phyloP scores from a whole-genome alignment of 2,888 invertebrate genomes.

The Abscondita cerata region DNA sequence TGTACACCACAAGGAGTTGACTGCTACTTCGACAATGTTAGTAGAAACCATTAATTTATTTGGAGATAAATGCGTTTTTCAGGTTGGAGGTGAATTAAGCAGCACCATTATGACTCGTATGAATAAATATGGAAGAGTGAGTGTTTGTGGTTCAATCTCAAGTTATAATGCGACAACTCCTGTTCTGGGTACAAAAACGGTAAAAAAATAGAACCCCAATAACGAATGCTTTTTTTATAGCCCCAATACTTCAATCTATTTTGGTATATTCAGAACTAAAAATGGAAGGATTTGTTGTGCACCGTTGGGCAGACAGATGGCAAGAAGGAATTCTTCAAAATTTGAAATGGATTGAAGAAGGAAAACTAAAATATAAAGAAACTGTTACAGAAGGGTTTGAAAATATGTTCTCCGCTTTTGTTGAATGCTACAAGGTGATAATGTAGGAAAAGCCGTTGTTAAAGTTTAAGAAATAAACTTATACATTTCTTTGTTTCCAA shows the following conservation, averaged over 20 bases:
- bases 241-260: conserved; percentile 62
- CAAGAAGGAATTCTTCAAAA: conserved; percentile 69
- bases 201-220: too few species aligned
- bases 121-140: conserved; percentile 67
- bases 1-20: conserved; percentile 75
- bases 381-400: conserved; percentile 71
- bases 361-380: conserved; percentile 72
- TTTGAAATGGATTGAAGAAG: conserved; percentile 67
- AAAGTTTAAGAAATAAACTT: conserved; percentile 50
- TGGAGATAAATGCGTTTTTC: conserved; percentile 8
- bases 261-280: conserved; percentile 66
- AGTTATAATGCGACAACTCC: conserved; percentile 61
- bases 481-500: too few species aligned
- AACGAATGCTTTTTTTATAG: conserved; percentile 42
- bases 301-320: conserved; percentile 65
- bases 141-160: conserved; percentile 72
- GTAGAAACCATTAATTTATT: conserved; percentile 37
- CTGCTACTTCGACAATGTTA: conserved; percentile 80
- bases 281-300: conserved; percentile 68
- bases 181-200: neutral
- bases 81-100: conserved; percentile 73
- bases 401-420: conserved; percentile 73
- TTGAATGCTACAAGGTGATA: conserved; percentile 69
- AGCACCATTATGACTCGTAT: conserved; percentile 66
- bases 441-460: conserved; percentile 75